Percentiles rank a stretch among this genome's conserved stretches.
phyloP scores from a whole-genome alignment of 2,797 vertebrate species.

The Diglossa cyanea region DNA sequence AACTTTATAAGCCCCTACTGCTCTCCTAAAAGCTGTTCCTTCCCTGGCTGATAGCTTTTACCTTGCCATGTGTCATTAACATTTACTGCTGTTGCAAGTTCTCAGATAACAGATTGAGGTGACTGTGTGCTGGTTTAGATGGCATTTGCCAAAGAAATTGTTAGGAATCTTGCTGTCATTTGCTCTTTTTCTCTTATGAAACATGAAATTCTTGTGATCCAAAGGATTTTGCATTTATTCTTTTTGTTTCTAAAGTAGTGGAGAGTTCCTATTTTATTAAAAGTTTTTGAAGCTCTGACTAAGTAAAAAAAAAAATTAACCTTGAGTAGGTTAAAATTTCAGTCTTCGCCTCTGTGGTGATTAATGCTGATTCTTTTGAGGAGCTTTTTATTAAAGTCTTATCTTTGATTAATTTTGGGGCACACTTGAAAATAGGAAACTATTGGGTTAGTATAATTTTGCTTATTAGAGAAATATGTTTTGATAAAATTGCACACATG shows the following conservation, averaged over 20 bases:
- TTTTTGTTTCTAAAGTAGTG: neutral
- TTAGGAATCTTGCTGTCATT: neutral
- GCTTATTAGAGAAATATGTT: neutral
- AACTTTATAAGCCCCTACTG: neutral
- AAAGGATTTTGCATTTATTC: neutral
- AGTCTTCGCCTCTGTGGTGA: neutral
- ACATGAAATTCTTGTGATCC: neutral
- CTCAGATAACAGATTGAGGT: neutral
- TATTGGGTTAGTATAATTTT: neutral
- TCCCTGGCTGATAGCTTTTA: neutral
- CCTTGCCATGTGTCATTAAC: neutral
- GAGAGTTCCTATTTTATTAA: neutral
- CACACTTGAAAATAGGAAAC: neutral
- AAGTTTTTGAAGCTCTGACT: neutral
- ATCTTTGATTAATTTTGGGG: neutral
- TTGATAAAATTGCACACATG: neutral
- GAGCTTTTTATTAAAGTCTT: neutral
- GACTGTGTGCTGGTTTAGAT: neutral
- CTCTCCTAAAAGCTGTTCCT: neutral
- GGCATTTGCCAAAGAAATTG: neutral
- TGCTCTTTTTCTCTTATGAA: neutral
- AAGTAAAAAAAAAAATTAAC: neutral
- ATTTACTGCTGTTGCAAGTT: neutral
- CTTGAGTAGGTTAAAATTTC: neutral
- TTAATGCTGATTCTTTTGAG: neutral